These are phyloP conservation scores for Sericinus montela DNA, from an alignment of 2,888 invertebrate species.

Conservation along the genomic window DNA sequence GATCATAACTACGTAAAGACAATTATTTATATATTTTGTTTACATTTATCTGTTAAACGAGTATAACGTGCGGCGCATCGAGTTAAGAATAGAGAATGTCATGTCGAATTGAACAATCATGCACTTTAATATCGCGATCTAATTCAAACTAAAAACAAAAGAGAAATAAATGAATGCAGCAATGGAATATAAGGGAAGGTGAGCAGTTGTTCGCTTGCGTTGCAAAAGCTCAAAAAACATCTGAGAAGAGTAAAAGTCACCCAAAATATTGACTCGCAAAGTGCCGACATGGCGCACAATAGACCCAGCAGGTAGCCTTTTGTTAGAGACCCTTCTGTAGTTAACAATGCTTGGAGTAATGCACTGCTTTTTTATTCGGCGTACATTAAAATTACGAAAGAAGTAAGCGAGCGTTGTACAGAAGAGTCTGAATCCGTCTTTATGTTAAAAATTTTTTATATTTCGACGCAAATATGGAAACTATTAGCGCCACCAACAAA, in stretches of 20 bases:
- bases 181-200: conserved; percentile 38
- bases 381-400: conserved; percentile 48
- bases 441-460: not conserved
- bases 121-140: conserved; percentile 43
- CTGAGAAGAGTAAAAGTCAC: conserved; percentile 50
- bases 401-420: conserved; percentile 41
- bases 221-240: conserved; percentile 38
- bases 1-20: too few species aligned
- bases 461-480: not conserved
- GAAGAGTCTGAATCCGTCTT: conserved; percentile 18
- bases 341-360: conserved; percentile 61
- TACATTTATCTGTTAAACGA: too few species aligned
- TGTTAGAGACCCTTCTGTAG: conserved; percentile 55
- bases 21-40: too few species aligned
- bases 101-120: conserved; percentile 31
- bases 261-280: conserved; percentile 77
- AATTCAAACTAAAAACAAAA: conserved; percentile 44
- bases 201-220: conserved; percentile 65
- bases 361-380: conserved; percentile 64
- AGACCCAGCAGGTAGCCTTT: conserved; percentile 71
- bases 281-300: conserved; percentile 70
- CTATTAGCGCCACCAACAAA: too few species aligned
- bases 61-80: too few species aligned
- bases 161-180: conserved; percentile 49
- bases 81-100: too few species aligned